Evolutionary conservation across 2,797 vertebrate genomes (phyloP), one percentile per base, ranked within the genome.

Genomic region (Scolopax rusticola): DNA sequence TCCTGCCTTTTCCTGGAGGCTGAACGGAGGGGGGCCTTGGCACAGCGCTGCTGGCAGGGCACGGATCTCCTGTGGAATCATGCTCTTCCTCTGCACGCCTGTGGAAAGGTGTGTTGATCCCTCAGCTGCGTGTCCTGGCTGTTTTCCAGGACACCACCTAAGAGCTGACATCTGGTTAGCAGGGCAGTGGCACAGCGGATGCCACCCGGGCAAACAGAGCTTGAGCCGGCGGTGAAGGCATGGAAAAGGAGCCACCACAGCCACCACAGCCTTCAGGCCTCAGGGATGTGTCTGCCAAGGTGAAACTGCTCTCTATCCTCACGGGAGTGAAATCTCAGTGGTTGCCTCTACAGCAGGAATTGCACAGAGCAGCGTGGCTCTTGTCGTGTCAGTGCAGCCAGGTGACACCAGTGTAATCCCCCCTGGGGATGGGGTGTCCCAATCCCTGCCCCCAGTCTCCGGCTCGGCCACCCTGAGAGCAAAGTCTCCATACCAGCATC

Each of bases 301-400:
- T 83, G 56, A 83, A 80, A 61, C 47, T 51, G 48, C 67, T 91
- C 47, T 41, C 33, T 73, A 0, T 24, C 61, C 51, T 83, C n/a
- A 5, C 2, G 0, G 4, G 11, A 43, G 30, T 32, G 17, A 61
- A 53, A 51, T 56, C 45, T 65, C 63, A 9, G 1, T 6, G 19
- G 19, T 32, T 32, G 6, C 32, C 36, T 57, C 38, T 15, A 1
- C 5, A 40, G 32, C 23, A 69, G 38, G 38, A 59, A 4, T 8
- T 57, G 23, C 43, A 24, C 1, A 0, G 57, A 24, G 41, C 4
- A 2, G 6, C 3, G 1, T 1, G 2, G 5, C 38, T 81, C 45
- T 60, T 78, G 40, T 24, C 2, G 1, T 4, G 17, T 38, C 61
- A 57, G 7, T 9, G 25, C 38, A 68, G 38, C 7, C 12, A 15